Base-by-base conservation (phyloP, 2,888 invertebrate genomes). In the Eristalis intricaria region DNA sequence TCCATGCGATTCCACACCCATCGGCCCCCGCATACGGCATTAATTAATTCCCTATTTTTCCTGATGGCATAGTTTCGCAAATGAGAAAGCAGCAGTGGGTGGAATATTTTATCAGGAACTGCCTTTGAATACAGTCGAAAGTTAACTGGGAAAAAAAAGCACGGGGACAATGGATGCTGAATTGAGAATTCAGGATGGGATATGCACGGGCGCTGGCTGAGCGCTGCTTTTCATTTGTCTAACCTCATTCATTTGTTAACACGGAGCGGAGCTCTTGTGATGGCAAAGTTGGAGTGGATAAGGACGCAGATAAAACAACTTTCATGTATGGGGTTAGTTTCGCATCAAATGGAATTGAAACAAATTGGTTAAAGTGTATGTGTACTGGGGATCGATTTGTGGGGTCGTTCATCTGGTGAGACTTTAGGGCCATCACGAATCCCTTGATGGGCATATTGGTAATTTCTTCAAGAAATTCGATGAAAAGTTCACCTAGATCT, bases 31-130 rank as follows among this genome's bases (percentile, higher is more conserved):
- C 38, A 38, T 11, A 43, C 65, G 43, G 75, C 75, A 84, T 80
- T 80, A 75, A 84, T 80, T 70, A 75, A 84, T 40, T 80, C 70
- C 74, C 69, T 60, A 69, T 79, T 64, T 68, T 65, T 64, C 74
- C 63, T 74, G 60, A 29, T 75, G 80, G 75, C 80, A 84, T 32
- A 65, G 65, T 84, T 84, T 66, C 29, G 22, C 38, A 84, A 79
- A 19, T 64, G 13, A 40, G 40, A 56, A 35, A 68, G 19, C 8
- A 22, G 10, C 8, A 58, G n/a, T 56, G 43, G 43, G 19, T 40
- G 56, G 22, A 10, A 70, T 7, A 19, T 1, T 68, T 56, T 70
- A 43, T 70, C 56, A 29, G 43, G 70, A 38, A 32, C 32, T 61
- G 76, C 56, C 40, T 65, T 50, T 60, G 15, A 22, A 50, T 82